phyloP scores from a whole-genome alignment of 1,140 invertebrate species.

The Lepidurus arcticus region DNA sequence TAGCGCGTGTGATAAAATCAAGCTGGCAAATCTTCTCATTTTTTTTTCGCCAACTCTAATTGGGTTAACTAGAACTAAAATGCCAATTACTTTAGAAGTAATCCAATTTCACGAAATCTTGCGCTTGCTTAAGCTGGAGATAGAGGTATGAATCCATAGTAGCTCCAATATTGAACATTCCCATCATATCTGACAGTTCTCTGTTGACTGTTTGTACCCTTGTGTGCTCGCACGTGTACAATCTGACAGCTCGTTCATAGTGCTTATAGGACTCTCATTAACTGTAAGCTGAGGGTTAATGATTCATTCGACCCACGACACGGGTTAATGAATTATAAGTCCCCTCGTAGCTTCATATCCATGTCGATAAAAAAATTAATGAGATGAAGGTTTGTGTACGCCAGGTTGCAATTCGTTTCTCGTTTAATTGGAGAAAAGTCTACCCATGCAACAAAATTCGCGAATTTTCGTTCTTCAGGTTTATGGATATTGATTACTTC shows the following conservation, averaged over 20 bases:
- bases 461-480: no score
- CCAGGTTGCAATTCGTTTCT: no score
- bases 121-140: no score
- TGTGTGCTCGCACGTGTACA: neutral
- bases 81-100: no score
- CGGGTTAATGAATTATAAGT: neutral
- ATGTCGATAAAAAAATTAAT: neutral
- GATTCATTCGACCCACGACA: neutral
- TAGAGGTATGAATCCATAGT: no score
- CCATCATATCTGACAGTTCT: neutral
- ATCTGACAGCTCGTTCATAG: neutral
- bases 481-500: no score
- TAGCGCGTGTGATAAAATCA: neutral
- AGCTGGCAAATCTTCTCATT: neutral
- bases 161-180: neutral
- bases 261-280: neutral
- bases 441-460: no score
- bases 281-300: neutral
- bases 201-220: neutral
- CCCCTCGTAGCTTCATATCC: neutral
- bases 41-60: no score
- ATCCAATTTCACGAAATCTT: no score
- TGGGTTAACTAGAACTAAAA: no score
- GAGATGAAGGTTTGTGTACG: no score
- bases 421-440: no score